These are phyloP conservation scores for Myodes glareolus DNA, from an alignment of 2,113 vertebrate species.

Conservation along the genomic window DNA sequence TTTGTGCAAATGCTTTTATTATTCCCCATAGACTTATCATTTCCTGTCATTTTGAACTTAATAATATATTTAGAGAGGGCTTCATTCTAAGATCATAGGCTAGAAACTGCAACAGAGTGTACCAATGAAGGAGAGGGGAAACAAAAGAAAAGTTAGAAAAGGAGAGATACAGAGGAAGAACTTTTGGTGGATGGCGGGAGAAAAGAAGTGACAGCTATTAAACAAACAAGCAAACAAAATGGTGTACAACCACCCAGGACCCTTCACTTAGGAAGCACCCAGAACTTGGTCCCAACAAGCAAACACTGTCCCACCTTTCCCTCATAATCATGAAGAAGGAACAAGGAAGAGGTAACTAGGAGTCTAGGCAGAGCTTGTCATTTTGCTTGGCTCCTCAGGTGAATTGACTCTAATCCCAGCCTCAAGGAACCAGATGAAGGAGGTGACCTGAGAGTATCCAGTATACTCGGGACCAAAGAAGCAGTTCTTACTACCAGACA, in stretches of 20 bases:
- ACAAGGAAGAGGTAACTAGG: neutral
- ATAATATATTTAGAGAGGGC: neutral
- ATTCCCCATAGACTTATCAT: neutral
- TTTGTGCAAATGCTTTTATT: neutral
- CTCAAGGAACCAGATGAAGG: neutral
- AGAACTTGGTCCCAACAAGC: neutral
- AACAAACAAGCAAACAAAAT: neutral
- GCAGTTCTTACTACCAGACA: neutral
- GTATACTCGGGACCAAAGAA: too few relatives aligned
- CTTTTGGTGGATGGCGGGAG: neutral
- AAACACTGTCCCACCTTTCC: neutral
- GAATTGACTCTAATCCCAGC: neutral
- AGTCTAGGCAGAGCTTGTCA: neutral
- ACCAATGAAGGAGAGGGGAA: neutral
- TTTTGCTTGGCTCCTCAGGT: neutral
- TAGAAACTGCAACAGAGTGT: too few relatives aligned
- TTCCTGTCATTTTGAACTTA: neutral
- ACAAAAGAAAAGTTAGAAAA: neutral
- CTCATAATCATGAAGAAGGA: neutral
- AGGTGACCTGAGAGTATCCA: neutral
- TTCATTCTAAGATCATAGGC: neutral
- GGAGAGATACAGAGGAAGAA: too few relatives aligned
- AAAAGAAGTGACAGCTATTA: neutral
- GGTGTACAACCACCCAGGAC: neutral
- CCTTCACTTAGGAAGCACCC: neutral